Conservation (phyloP, 2,113 vertebrate species). For the Zosterops borbonicus region DNA sequence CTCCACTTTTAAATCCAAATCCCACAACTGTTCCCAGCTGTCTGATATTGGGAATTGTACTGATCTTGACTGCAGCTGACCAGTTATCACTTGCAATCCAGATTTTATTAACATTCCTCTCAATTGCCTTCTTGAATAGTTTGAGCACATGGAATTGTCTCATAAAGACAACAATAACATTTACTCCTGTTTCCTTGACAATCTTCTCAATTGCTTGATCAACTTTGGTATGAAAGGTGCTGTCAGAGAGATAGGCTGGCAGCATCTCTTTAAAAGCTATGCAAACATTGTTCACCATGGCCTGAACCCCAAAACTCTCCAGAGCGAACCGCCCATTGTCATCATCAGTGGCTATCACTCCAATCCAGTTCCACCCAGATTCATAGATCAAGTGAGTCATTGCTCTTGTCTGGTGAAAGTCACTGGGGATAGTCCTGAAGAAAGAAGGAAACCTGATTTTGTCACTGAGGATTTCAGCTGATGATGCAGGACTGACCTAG, state of each 20-base stretch:
- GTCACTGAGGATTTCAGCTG: slow-evolving; percentile 86
- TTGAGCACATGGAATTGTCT: slow-evolving; percentile 76
- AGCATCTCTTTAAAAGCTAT: slow-evolving; percentile 85
- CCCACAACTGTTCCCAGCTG: slow-evolving; percentile 82
- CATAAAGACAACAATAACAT: slow-evolving; percentile 85
- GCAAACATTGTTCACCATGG: slow-evolving; percentile 77
- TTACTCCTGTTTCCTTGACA: slow-evolving; percentile 74
- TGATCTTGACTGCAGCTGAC: slow-evolving; percentile 76
- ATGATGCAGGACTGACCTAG: slow-evolving; percentile 89
- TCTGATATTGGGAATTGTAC: slow-evolving; percentile 68
- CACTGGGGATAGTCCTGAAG: slow-evolving; percentile 85
- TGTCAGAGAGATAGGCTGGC: slow-evolving; percentile 77
- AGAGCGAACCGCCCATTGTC: slow-evolving; percentile 84
- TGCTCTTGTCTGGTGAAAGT: slow-evolving; percentile 83
- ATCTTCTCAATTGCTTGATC: slow-evolving; percentile 72
- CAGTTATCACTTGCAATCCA: slow-evolving; percentile 92
- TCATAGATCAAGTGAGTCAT: slow-evolving; percentile 81
- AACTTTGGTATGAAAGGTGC: slow-evolving; percentile 65
- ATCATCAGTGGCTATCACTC: slow-evolving; percentile 83
- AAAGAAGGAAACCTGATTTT: slow-evolving; percentile 87
- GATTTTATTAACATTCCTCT: slow-evolving; percentile 73
- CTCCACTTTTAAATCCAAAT: slow-evolving; percentile 83
- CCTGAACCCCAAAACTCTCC: slow-evolving; percentile 79
- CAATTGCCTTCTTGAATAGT: slow-evolving; percentile 75
- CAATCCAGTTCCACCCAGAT: slow-evolving; percentile 86